Base-by-base conservation (phyloP, 2,888 invertebrate genomes). In the Athrips mouffetella region DNA sequence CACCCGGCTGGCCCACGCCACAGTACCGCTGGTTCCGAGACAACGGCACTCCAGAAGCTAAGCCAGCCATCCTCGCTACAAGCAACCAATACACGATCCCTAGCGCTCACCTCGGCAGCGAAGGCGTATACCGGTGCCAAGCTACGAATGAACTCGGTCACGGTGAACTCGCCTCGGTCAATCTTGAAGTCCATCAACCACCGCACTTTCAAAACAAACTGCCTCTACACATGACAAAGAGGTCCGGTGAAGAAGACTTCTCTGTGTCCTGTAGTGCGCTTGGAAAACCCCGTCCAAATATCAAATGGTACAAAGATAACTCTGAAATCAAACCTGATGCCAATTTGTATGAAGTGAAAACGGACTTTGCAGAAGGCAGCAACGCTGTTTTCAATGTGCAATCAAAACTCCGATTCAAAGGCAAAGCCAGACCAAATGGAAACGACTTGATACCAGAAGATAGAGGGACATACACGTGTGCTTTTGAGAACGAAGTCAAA, bases 1-100 rank as follows among this genome's bases (percentile, higher is more conserved):
- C 97, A 0, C 95, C 96, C 0, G 97, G 97, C n/a, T 97, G 96
- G 93, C 97, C 97, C 0, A 94, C 94, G 18, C 96, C 97, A 0
- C 94, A 94, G 68, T 97, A 94, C 79, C 91, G 95, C 49, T 97
- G 97, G 97, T 96, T 95, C 90, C 91, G 94, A 47, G 94, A 95
- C 65, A 92, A 92, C 52, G 91, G 91, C 3, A 90, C 92, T 5
- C 79, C 84, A 11, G 88, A 90, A 3, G 77, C 89, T 0, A 92
- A 93, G 59, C 89, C 90, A 0, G 90, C 91, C 35, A 93, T 94
- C 2, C 81, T 94, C 1, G 93, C 94, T 1, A 92, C 94, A 2
- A 96, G 96, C 0, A 92, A 93, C 15, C 94, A 94, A 63, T 96
- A 95, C 74, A 94, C 95, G 30, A 96, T 97, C 62, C 92, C 94